A percentile compares a stretch with the other conserved stretches of the same genome.
phyloP scores from a whole-genome alignment of 2,888 invertebrate species.

The Lysandra bellargus region DNA sequence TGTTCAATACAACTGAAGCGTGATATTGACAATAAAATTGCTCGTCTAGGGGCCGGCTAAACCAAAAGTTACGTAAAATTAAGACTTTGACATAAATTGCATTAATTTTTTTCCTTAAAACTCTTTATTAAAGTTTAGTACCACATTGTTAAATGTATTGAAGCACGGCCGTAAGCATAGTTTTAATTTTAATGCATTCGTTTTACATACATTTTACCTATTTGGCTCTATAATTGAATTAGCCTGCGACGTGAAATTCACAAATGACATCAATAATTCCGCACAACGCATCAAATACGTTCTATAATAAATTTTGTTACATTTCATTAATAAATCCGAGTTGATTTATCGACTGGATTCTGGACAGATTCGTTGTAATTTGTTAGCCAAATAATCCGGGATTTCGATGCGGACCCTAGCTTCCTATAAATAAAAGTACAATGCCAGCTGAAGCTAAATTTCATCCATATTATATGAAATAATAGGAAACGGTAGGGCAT shows the following conservation, averaged over 20 bases:
- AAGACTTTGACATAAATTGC: no score
- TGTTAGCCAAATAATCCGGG: constrained; percentile 80
- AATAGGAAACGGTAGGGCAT: constrained; percentile 75
- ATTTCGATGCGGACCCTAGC: constrained; percentile 64
- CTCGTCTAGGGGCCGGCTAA: no score
- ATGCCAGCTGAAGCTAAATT: constrained; percentile 75
- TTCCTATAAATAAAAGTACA: constrained; percentile 56
- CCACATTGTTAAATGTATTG: no score
- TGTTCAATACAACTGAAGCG: no score
- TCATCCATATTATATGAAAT: constrained; percentile 78
- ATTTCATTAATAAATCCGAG: constrained; percentile 70
- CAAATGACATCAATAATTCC: constrained; percentile 37
- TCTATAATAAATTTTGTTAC: constrained; percentile 56
- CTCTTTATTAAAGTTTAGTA: no score
- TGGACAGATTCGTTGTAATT: constrained; percentile 76
- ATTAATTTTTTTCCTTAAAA: no score
- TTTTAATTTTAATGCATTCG: background rate
- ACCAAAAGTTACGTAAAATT: no score
- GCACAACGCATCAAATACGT: constrained; percentile 44
- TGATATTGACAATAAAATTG: no score
- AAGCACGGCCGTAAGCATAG: no score
- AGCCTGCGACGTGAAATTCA: constrained; percentile 15
- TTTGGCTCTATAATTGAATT: constrained; percentile 6
- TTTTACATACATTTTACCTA: constrained; percentile 1
- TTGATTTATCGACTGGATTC: constrained; percentile 77